Percentiles rank a stretch among this genome's conserved stretches.
Evolutionary conservation across 2,888 invertebrate species (phyloP).

Genomic region (Oxyteleia sp.): DNA sequence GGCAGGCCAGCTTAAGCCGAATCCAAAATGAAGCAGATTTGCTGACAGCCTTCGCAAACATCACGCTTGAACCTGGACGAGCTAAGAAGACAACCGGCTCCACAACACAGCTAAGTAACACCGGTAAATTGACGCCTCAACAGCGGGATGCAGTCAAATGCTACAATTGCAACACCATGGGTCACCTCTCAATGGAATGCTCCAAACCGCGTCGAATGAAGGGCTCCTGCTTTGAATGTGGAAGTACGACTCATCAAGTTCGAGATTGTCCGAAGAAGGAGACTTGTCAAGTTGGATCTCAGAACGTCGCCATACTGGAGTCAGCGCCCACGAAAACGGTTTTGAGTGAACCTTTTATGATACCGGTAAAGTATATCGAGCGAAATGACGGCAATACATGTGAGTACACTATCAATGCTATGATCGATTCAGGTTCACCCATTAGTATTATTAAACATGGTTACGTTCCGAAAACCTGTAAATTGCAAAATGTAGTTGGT

Average conservation of each 20-base stretch:
- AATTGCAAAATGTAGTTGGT: not conserved
- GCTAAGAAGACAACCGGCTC: not conserved
- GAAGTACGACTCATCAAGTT: slow-evolving; percentile 11
- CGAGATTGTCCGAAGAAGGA: slow-evolving; percentile 31
- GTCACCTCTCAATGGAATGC: not conserved
- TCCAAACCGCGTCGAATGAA: slow-evolving; percentile 9
- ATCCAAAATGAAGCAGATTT: slow-evolving; percentile 34
- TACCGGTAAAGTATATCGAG: not conserved
- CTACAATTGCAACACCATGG: slow-evolving; percentile 32
- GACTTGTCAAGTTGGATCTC: not conserved
- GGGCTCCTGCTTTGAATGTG: slow-evolving; percentile 48
- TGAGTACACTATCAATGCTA: not conserved
- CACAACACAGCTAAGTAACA: no score
- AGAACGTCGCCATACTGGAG: not conserved
- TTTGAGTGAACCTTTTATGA: not conserved
- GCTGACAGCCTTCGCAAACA: slow-evolving; percentile 15
- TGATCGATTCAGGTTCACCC: not conserved
- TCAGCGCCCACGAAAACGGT: not conserved
- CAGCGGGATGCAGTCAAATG: slow-evolving; percentile 1
- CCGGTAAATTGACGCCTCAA: no score
- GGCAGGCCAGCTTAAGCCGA: slow-evolving; percentile 61
- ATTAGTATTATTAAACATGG: not conserved
- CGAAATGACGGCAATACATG: not conserved
- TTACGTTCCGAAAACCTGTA: not conserved
- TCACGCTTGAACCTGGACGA: not conserved